A percentile compares a stretch with the other conserved stretches of the same genome.
Conservation (phyloP, 1,140 invertebrate species). For the Diachasma alloeum region DNA sequence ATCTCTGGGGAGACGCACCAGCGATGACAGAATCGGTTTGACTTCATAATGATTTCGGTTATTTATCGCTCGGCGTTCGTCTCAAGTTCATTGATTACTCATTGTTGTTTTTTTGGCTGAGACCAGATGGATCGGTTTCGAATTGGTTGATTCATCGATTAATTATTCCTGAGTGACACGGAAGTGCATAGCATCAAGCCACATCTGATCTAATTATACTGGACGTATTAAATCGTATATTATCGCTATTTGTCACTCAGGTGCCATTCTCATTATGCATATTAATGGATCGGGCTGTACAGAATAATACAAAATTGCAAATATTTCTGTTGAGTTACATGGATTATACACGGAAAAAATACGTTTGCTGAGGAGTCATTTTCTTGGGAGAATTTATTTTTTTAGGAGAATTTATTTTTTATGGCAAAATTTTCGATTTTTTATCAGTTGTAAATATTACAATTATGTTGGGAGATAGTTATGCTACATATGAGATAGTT, state of each 20-base stretch:
- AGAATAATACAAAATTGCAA: background rate
- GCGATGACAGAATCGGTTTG: background rate
- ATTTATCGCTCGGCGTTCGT: background rate
- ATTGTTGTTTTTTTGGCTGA: background rate
- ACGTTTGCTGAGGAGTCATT: too few species aligned
- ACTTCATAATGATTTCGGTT: background rate
- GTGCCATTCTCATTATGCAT: background rate
- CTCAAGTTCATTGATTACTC: background rate
- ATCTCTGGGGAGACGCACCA: background rate
- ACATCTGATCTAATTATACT: background rate
- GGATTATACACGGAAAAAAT: too few species aligned
- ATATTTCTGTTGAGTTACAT: background rate
- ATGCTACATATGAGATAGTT: too few species aligned
- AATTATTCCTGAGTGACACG: background rate
- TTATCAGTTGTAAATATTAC: too few species aligned
- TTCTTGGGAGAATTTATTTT: too few species aligned
- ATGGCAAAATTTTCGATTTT: too few species aligned
- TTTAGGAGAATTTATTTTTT: too few species aligned
- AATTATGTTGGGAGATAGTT: too few species aligned
- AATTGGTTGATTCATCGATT: background rate
- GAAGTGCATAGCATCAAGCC: background rate
- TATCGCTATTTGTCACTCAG: too few species aligned
- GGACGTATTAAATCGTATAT: background rate
- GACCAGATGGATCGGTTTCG: background rate
- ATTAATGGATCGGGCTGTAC: background rate